Percentiles rank a stretch among this genome's conserved stretches.
Evolutionary conservation across 1,140 invertebrate genomes (phyloP).

Genomic region (Eumeta japonica): DNA sequence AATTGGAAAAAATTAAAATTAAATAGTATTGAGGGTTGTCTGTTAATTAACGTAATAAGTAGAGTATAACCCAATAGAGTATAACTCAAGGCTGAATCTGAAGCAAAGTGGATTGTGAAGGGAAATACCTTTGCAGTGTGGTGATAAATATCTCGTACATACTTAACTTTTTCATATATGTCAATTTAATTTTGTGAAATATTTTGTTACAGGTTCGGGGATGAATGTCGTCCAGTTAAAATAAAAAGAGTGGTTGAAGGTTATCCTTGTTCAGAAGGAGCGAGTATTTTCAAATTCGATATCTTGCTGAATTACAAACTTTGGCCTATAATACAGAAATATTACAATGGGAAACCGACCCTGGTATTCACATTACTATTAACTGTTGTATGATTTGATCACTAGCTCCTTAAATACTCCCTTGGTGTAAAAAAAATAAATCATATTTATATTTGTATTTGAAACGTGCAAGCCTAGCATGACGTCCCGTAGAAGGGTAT

Average conservation of each 20-base stretch:
- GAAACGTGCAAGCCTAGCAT: background rate
- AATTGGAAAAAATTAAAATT: no score
- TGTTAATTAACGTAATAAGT: no score
- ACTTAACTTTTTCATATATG: no score
- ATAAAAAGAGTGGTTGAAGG: constrained; percentile 72
- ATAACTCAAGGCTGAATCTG: no score
- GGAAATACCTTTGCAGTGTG: no score
- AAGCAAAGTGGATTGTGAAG: no score
- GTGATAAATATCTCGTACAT: no score
- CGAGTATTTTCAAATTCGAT: constrained; percentile 73
- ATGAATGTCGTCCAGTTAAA: constrained; percentile 71
- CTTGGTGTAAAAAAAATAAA: background rate
- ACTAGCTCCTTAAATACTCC: background rate
- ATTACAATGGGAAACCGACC: constrained; percentile 72
- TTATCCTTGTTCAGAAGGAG: constrained; percentile 56
- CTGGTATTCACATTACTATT: constrained; percentile 59
- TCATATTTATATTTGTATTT: background rate
- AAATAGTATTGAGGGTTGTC: no score
- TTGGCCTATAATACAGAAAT: constrained; percentile 65
- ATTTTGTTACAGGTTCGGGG: constrained; percentile 60
- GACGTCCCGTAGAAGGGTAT: no score
- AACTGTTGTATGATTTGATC: no score
- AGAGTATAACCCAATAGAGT: no score
- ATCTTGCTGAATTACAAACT: constrained; percentile 74
- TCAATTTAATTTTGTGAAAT: no score